phyloP scores from a whole-genome alignment of 2,797 vertebrate genomes.

The Australoheros facetus region DNA sequence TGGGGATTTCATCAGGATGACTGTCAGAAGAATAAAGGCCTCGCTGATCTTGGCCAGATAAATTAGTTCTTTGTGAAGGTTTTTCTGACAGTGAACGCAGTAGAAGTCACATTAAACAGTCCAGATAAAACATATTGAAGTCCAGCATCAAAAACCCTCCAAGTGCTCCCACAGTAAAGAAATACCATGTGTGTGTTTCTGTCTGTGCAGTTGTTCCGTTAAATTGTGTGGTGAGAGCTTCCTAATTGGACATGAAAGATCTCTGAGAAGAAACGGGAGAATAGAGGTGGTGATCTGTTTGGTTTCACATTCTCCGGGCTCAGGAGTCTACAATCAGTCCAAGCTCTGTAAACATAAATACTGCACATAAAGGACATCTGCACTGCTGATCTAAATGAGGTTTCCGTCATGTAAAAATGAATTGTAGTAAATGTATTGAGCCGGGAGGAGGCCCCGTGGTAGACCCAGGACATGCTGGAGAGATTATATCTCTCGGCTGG shows the following conservation, averaged over 20 bases:
- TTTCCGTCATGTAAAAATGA: no score
- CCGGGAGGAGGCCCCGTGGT: no score
- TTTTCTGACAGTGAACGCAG: constrained; percentile 62
- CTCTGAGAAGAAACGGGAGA: accelerated
- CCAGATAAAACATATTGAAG: constrained; percentile 63
- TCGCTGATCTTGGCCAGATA: constrained; percentile 73
- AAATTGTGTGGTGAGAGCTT: background rate
- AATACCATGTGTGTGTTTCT: constrained; percentile 2
- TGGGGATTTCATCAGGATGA: constrained; percentile 71
- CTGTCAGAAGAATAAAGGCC: constrained; percentile 73
- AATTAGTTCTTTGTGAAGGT: constrained; percentile 70
- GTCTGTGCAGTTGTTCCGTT: background rate
- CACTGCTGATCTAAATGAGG: no score
- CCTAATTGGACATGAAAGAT: background rate
- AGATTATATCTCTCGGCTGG: no score
- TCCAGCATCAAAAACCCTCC: constrained; percentile 26
- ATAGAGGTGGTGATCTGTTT: background rate
- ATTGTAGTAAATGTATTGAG: no score
- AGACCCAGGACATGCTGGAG: no score
- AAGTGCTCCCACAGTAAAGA: constrained; percentile 17
- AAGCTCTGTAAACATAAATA: no score
- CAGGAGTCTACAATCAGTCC: no score
- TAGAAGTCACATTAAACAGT: constrained; percentile 55
- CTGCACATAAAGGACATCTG: no score
- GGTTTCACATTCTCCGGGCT: background rate